Evolutionary conservation across 2,113 vertebrate species (phyloP), one percentile per base, ranked within the genome.

Genomic region (Sciurus niger): DNA sequence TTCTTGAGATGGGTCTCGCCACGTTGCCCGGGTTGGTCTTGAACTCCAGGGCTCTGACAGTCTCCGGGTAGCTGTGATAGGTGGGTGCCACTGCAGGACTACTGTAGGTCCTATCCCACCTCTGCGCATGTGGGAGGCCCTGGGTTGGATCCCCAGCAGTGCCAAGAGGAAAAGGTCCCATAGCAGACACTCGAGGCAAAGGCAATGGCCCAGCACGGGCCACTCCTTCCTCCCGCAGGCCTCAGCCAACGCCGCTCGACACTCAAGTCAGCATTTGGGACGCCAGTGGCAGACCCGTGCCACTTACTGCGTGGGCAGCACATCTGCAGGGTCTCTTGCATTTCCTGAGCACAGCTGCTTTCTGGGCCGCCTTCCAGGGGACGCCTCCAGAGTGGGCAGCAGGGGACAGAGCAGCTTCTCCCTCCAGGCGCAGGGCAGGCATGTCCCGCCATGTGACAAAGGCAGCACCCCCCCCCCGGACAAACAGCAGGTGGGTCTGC

Each of bases 271-370:
- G 53, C 63, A 13, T 58, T 16, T 34, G 80, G 48, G 72, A 37
- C 22, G 11, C 3, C 1, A n/a, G 2, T 13, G 6, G 46, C 9
- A 28, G 17, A 17, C 6, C 0, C 0, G 37, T 79, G 78, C 28
- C 4, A 0, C 70, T 24, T 5, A 37, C 25, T 30, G 24, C 2
- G 6, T 24, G 55, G 55, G 28, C 6, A 34, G n/a, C 2, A 25
- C 14, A 16, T 55, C 18, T 72, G 30, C 32, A 8, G 0, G 60
- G 58, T 18, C n/a, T 40, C 34, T 58, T 28, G 32, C 4, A 28
- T 34, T 9, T 7, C 17, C 4, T 7, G 9, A 2, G 4, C 72
- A 24, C 0, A 22, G 40, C 16, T 43, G 16, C 53, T 78, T 53
- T 51, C 63, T 95, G 67, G 32, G 11, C 13, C 4, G 5, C 2